Evolutionary conservation across 1,140 invertebrate species (phyloP).

Genomic region (Achatina immaculata): DNA sequence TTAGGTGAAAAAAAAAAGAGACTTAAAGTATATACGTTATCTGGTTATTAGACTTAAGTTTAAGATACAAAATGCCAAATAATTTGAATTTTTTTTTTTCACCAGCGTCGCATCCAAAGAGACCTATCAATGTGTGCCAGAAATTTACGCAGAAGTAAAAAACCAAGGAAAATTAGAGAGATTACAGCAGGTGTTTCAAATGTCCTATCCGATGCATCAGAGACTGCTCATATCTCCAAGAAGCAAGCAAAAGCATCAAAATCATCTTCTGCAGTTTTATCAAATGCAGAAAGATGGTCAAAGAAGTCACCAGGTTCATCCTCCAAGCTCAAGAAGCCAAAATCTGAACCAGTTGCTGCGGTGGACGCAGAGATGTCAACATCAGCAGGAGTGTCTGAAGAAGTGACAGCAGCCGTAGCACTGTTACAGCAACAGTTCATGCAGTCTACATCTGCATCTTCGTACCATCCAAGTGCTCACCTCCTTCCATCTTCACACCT

Average conservation of each 20-base stretch:
- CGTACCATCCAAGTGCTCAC: slow-evolving; percentile 15
- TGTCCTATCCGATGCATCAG: slow-evolving; percentile 1
- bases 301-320: neutral
- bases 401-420: slow-evolving; percentile 4
- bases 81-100: no score
- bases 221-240: neutral
- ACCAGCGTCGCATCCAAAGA: slow-evolving; percentile 40
- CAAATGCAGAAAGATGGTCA: neutral
- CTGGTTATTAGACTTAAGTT: no score
- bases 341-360: neutral
- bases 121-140: slow-evolving; percentile 50
- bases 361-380: neutral
- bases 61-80: no score
- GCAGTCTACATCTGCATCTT: slow-evolving; percentile 3
- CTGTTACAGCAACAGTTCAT: neutral
- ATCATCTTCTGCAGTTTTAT: neutral
- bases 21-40: no score
- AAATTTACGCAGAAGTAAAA: slow-evolving; percentile 43
- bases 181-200: slow-evolving; percentile 3
- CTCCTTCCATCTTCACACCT: slow-evolving; percentile 20
- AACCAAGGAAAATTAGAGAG: slow-evolving; percentile 35
- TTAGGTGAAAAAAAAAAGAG: no score
- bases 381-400: neutral
- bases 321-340: neutral
- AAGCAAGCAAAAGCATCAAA: neutral